These are phyloP conservation scores for Drosophila putrida DNA, from an alignment of 2,888 invertebrate species.

Conservation along the genomic window DNA sequence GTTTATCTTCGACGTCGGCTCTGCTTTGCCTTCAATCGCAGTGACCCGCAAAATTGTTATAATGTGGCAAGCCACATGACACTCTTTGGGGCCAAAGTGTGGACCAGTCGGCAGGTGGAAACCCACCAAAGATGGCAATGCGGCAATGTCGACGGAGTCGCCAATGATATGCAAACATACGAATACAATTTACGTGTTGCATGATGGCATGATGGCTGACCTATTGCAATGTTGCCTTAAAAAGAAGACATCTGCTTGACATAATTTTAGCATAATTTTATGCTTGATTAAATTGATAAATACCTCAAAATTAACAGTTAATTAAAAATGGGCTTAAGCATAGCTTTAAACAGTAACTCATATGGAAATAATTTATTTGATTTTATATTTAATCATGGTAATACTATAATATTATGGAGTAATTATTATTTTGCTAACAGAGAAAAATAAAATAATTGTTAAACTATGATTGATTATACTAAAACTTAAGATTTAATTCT, in stretches of 20 bases:
- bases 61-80: constrained; percentile 32
- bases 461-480: too few relatives aligned
- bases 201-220: constrained; percentile 23
- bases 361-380: background rate
- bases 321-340: background rate
- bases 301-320: background rate
- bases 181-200: constrained; percentile 33
- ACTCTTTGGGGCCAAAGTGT: constrained; percentile 5
- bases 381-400: background rate
- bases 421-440: too few relatives aligned
- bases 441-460: too few relatives aligned
- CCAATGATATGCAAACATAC: constrained; percentile 32
- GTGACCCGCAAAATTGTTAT: constrained; percentile 49
- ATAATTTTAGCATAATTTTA: constrained; percentile 3
- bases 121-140: constrained; percentile 35
- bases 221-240: constrained; percentile 27
- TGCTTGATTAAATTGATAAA: background rate
- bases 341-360: background rate
- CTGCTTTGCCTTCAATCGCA: constrained; percentile 48
- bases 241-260: constrained; percentile 20
- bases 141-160: constrained; percentile 4
- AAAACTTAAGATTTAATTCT: too few relatives aligned
- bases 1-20: constrained; percentile 16
- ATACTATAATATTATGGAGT: background rate
- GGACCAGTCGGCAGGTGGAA: constrained; percentile 48